Evolutionary conservation across 2,113 vertebrate genomes (phyloP).

Genomic region (Platycercus adscitus): DNA sequence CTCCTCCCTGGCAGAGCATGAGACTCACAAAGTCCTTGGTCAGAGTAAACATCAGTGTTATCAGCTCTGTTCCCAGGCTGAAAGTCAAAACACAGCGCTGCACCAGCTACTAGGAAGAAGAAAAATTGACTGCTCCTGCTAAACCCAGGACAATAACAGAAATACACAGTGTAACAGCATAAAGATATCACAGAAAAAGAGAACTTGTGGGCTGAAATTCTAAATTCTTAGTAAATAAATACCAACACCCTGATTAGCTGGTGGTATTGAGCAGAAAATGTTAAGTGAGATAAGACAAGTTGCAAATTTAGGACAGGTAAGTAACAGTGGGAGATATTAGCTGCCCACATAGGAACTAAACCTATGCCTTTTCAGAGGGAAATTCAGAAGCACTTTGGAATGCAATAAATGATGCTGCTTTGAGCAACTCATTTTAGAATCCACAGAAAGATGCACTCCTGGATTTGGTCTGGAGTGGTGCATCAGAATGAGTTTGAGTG

Average conservation of each 20-base stretch:
- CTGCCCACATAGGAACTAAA: neutral
- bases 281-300: neutral
- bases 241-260: too few relatives aligned
- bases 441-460: neutral
- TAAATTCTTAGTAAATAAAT: neutral
- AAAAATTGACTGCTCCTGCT: too few relatives aligned
- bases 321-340: neutral
- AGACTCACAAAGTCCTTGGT: too few relatives aligned
- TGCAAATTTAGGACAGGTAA: neutral
- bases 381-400: neutral
- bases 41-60: too few relatives aligned
- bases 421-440: neutral
- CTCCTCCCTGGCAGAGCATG: too few relatives aligned
- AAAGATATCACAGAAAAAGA: neutral
- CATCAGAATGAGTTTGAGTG: rapidly evolving
- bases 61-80: too few relatives aligned
- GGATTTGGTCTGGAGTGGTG: too few relatives aligned
- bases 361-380: neutral
- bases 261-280: neutral
- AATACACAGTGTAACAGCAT: too few relatives aligned
- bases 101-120: too few relatives aligned
- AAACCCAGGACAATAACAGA: too few relatives aligned
- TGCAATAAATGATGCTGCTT: neutral
- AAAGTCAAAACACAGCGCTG: too few relatives aligned
- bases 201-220: neutral